These are phyloP conservation scores for Boloria selene DNA, from an alignment of 2,888 invertebrate genomes.

Conservation along the genomic window DNA sequence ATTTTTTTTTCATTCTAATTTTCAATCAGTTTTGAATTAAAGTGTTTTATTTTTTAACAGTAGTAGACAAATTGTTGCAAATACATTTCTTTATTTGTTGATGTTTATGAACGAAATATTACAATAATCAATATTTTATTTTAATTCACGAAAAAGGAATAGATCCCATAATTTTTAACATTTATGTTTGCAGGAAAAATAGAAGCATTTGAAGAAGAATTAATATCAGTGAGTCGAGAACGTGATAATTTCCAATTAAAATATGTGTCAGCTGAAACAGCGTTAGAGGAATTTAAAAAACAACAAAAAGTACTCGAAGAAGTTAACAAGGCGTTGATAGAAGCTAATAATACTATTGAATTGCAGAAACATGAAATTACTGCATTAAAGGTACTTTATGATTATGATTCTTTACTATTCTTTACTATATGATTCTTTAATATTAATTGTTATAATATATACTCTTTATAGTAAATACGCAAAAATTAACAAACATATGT, in stretches of 20 bases:
- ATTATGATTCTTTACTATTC: background rate
- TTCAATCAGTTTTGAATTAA: background rate
- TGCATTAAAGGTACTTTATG: slow-evolving; percentile 64
- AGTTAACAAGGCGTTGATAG: slow-evolving; percentile 67
- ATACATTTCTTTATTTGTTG: background rate
- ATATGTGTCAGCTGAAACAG: slow-evolving; percentile 77
- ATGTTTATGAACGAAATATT: background rate
- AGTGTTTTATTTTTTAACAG: background rate
- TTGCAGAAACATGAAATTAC: slow-evolving; percentile 71
- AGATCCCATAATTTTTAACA: too few species aligned
- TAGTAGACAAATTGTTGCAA: too few species aligned
- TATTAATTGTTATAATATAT: too few species aligned
- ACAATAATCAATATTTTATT: too few species aligned
- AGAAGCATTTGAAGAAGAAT: slow-evolving; percentile 74
- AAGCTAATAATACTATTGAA: slow-evolving; percentile 70
- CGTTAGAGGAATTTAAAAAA: slow-evolving; percentile 79
- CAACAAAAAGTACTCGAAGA: slow-evolving; percentile 81
- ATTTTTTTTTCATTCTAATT: background rate
- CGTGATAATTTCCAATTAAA: slow-evolving; percentile 73
- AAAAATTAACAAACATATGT: background rate
- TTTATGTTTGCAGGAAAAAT: slow-evolving; percentile 56
- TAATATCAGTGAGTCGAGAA: slow-evolving; percentile 72
- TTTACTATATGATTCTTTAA: too few species aligned
- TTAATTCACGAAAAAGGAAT: too few species aligned
- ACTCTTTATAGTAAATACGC: too few species aligned